Conservation (phyloP, 2,113 vertebrate species). For the Pelecanus crispus region DNA sequence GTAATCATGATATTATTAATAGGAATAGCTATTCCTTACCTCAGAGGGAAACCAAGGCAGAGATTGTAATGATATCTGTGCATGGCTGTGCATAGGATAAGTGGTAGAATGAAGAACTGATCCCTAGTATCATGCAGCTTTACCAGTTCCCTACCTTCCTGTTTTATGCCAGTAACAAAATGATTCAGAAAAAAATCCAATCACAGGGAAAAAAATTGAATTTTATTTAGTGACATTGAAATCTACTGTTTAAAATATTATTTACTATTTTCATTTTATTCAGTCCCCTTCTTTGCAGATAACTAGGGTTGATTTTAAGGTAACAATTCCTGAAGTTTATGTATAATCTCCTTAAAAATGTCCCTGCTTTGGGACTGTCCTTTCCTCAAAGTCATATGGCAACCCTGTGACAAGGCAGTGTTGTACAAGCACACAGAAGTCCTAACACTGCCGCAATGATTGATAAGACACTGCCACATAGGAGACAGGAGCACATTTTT, state of each 20-base stretch:
- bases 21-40: background rate
- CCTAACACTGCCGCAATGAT: background rate
- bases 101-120: background rate
- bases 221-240: background rate
- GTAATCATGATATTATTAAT: background rate
- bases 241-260: background rate
- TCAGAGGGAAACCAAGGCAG: background rate
- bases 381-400: constrained; percentile 5
- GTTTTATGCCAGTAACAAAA: background rate
- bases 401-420: background rate
- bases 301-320: background rate
- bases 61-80: background rate
- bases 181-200: background rate
- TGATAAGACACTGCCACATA: background rate
- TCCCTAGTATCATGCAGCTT: background rate
- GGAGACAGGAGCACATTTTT: background rate
- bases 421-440: background rate
- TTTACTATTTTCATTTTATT: background rate
- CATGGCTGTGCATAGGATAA: background rate
- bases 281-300: background rate
- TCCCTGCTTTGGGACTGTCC: background rate
- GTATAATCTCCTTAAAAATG: background rate
- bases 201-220: fast-evolving
- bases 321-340: background rate
- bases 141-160: background rate